A percentile compares a stretch with the other conserved stretches of the same genome.
Evolutionary conservation across 2,113 vertebrate species (phyloP).

Genomic region (Rattus rattus): DNA sequence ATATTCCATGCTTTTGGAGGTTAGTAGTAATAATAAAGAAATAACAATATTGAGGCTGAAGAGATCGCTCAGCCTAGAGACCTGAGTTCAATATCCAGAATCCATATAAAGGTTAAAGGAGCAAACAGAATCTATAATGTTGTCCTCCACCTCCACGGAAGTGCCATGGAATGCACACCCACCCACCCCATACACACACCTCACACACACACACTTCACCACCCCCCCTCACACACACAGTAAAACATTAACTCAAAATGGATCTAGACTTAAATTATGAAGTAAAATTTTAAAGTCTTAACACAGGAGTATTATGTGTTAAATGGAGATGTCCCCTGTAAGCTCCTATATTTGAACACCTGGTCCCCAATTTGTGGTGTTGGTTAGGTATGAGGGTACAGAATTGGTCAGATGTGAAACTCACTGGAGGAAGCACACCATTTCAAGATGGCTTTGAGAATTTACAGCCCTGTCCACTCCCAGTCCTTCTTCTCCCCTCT

Average conservation of each 20-base stretch:
- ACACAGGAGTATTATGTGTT: not conserved
- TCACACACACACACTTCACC: not conserved
- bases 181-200: not conserved
- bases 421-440: not conserved
- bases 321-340: not conserved
- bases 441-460: not conserved
- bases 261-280: not conserved
- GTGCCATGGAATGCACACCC: not conserved
- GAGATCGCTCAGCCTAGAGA: not conserved
- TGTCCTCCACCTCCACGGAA: not conserved
- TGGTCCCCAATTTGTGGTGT: not conserved
- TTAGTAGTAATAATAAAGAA: not conserved
- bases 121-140: not conserved
- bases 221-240: too few species aligned
- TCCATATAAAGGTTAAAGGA: not conserved
- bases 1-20: not conserved
- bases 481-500: too few species aligned
- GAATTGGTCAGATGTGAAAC: not conserved
- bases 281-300: not conserved
- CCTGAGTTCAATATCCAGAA: not conserved
- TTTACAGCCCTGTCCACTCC: not conserved
- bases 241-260: not conserved
- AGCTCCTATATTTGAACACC: not conserved
- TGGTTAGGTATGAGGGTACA: not conserved
- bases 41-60: not conserved